Percentiles rank a stretch among this genome's conserved stretches.
These are phyloP conservation scores for Atherinosoma microstoma DNA, from an alignment of 2,797 vertebrate species.

Conservation along the genomic window DNA sequence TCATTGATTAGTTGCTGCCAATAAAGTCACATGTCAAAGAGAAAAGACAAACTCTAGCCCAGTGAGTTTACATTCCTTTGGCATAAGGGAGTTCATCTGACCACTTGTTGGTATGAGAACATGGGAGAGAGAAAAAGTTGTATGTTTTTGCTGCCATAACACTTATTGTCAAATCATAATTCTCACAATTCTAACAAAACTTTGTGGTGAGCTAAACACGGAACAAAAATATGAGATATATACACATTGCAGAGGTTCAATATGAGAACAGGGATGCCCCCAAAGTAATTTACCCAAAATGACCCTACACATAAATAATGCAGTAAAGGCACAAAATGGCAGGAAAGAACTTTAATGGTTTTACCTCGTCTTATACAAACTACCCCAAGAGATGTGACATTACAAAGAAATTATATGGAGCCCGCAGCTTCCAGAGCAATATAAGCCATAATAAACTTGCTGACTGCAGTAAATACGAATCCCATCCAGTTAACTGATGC, in stretches of 20 bases:
- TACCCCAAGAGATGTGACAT: slow-evolving; percentile 71
- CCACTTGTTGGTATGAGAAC: slow-evolving; percentile 32
- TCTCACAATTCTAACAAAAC: slow-evolving; percentile 48
- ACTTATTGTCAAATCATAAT: slow-evolving; percentile 45
- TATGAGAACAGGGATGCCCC: slow-evolving; percentile 70
- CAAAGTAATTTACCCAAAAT: slow-evolving; percentile 73
- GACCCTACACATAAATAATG: slow-evolving; percentile 72
- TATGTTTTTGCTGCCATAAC: slow-evolving; percentile 43
- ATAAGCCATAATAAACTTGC: slow-evolving; percentile 74
- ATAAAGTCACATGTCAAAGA: neutral
- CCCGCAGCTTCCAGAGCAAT: slow-evolving; percentile 61
- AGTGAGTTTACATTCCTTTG: slow-evolving; percentile 43
- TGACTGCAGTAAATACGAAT: slow-evolving; percentile 73
- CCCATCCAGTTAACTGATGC: slow-evolving; percentile 55
- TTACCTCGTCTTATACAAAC: slow-evolving; percentile 69
- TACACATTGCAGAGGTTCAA: slow-evolving; percentile 43
- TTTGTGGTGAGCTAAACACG: slow-evolving; percentile 29
- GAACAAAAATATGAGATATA: slow-evolving; percentile 38
- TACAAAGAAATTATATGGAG: slow-evolving; percentile 67
- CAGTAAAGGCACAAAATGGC: slow-evolving; percentile 61
- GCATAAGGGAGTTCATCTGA: slow-evolving; percentile 36
- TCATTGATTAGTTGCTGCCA: neutral
- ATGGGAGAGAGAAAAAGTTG: slow-evolving; percentile 18
- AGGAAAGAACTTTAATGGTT: slow-evolving; percentile 59
- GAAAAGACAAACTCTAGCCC: slow-evolving; percentile 39